Evolutionary conservation across 2,113 vertebrate species (phyloP), one percentile per base, ranked within the genome.

Genomic region (Chauna torquata): DNA sequence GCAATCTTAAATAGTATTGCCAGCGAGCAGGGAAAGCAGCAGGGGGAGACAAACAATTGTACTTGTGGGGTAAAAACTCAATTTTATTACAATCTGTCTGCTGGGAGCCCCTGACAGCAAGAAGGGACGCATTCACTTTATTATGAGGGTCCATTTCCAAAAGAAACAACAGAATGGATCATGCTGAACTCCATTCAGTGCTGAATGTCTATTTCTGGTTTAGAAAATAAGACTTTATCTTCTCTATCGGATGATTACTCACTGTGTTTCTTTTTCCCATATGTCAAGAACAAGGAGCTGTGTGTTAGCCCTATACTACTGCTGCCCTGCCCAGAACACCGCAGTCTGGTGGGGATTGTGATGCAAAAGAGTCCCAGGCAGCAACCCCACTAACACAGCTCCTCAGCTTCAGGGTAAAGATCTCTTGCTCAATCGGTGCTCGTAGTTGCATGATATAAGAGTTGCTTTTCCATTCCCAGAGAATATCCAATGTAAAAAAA

Each of bases 371-470:
- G 34, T 3, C 40, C 44, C 2, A 1, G n/a, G 84, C n/a, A 50
- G 47, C 40, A 19, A 16, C 36, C 13, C n/a, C 50, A 20, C 3
- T 17, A 42, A 23, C 8, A 23, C 30, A 8, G n/a, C 66, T 85
- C 49, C 49, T 57, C 27, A 25, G 9, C 65, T 34, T 50, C 6
- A 19, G 69, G n/a, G 14, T 17, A 23, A 70, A 47, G 55, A 65
- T 18, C 44, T 70, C 55, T 14, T 36, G 36, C 32, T 57, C 70
- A 16, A 1, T 2, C 13, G 23, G n/a, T 44, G 25, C 65, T 72
- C 13, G 0, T 2, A 16, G n/a, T 3, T 18, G 30, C 22, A 34
- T 3, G 40, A 30, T 18, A 2, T 1, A 18, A 72, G 25, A 1
- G 0, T 28, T 50, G 52, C 15, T 87, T 66, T 49, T 30, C 50